These are phyloP conservation scores for Leptinotarsa juncta DNA, from an alignment of 2,888 invertebrate genomes.

Conservation along the genomic window DNA sequence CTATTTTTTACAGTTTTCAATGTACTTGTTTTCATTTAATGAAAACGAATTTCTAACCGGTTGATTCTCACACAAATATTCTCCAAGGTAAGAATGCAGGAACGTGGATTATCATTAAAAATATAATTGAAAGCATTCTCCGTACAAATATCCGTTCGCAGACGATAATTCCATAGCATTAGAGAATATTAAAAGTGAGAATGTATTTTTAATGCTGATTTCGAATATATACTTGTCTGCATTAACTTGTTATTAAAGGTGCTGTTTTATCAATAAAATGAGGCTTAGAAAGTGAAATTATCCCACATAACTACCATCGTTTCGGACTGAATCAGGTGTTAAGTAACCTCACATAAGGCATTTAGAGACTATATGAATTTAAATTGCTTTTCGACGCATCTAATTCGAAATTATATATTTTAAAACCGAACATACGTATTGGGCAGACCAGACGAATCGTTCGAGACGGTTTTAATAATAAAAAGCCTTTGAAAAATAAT, in stretches of 20 bases:
- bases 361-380: conserved; percentile 12
- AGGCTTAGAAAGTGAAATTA: conserved; percentile 19
- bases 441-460: neutral
- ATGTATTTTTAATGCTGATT: conserved; percentile 12
- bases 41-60: neutral
- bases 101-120: neutral
- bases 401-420: neutral
- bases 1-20: no score
- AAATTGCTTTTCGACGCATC: conserved; percentile 5
- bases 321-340: conserved; percentile 9
- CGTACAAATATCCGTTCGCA: conserved; percentile 5
- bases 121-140: conserved; percentile 6
- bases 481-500: neutral
- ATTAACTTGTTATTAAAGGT: conserved; percentile 16
- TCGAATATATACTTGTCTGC: conserved; percentile 2
- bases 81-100: neutral
- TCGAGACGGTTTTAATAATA: neutral
- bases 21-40: no score
- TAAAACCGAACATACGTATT: neutral
- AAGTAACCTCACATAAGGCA: neutral
- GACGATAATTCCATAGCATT: conserved; percentile 14
- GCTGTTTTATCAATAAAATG: conserved; percentile 11
- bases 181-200: conserved; percentile 15
- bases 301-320: conserved; percentile 4
- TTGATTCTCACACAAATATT: neutral